Evolutionary conservation across 1,140 invertebrate species (phyloP).

Genomic region (Cydia amplana): DNA sequence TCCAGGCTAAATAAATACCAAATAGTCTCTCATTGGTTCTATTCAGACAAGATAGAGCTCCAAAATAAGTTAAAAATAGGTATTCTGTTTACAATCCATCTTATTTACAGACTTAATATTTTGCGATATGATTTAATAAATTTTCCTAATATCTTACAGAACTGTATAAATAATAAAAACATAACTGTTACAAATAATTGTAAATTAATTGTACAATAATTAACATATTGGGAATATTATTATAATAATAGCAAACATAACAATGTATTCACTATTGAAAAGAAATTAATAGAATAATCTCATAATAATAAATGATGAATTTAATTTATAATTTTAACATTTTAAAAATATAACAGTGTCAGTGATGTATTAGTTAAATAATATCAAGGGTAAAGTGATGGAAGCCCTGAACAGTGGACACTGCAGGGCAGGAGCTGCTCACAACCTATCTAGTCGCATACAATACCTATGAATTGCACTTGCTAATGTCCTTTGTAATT

Average conservation of each 20-base stretch:
- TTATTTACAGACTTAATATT: constrained; percentile 69
- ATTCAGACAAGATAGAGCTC: constrained; percentile 49
- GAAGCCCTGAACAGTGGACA: neutral
- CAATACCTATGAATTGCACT: constrained; percentile 42
- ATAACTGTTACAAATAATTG: constrained; percentile 61
- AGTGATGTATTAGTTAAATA: constrained; percentile 39
- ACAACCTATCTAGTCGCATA: constrained; percentile 36
- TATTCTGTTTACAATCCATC: constrained; percentile 63
- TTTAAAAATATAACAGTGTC: constrained; percentile 33
- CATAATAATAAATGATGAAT: constrained; percentile 46
- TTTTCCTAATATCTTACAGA: constrained; percentile 66
- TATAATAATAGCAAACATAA: constrained; percentile 72
- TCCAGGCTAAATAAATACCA: constrained; percentile 43
- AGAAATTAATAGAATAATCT: constrained; percentile 67
- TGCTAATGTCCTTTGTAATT: constrained; percentile 36
- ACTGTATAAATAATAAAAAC: constrained; percentile 73
- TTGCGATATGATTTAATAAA: constrained; percentile 71
- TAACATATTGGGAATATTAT: constrained; percentile 60
- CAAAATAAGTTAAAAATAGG: constrained; percentile 65
- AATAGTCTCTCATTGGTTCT: constrained; percentile 39
- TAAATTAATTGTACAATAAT: constrained; percentile 65
- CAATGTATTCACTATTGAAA: constrained; percentile 52
- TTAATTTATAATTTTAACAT: constrained; percentile 25
- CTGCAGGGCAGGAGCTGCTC: constrained; percentile 18
- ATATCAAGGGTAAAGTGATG: constrained; percentile 22